These are phyloP conservation scores for Polyommatus iphigenia DNA, from an alignment of 2,888 invertebrate genomes.

Conservation along the genomic window DNA sequence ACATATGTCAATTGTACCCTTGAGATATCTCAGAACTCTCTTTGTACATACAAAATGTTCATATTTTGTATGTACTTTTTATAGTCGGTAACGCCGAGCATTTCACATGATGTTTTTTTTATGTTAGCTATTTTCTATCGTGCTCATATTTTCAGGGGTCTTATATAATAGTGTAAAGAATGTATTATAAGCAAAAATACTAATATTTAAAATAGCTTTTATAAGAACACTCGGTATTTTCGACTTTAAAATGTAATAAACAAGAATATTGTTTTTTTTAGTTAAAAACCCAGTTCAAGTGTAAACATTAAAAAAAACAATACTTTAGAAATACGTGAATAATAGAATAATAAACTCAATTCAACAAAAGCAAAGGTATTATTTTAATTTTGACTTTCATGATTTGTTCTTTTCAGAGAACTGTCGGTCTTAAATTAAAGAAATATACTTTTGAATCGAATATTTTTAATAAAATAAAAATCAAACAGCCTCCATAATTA, in stretches of 20 bases:
- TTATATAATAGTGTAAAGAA: not conserved
- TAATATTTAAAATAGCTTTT: not conserved
- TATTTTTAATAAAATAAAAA: not conserved
- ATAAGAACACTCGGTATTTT: not conserved
- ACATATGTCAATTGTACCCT: too few relatives aligned
- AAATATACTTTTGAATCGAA: constrained; percentile 3
- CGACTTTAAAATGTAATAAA: constrained; percentile 8
- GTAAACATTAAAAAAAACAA: not conserved
- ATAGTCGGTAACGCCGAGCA: constrained; percentile 4
- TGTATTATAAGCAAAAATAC: constrained; percentile 1
- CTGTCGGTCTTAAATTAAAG: not conserved
- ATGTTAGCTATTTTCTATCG: not conserved
- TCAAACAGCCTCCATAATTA: constrained; percentile 6
- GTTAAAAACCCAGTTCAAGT: constrained; percentile 4
- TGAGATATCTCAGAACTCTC: too few relatives aligned
- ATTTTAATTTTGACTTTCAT: constrained; percentile 5
- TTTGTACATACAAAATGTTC: too few relatives aligned
- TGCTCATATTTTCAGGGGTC: not conserved
- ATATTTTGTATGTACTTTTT: too few relatives aligned
- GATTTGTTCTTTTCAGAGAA: constrained; percentile 5
- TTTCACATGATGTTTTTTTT: not conserved
- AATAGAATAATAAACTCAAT: not conserved
- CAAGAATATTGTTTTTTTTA: not conserved
- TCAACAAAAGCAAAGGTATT: constrained; percentile 5
- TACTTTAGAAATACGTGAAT: constrained; percentile 4